Base-by-base conservation (phyloP, 1,140 invertebrate genomes). In the Portunus trituberculatus region DNA sequence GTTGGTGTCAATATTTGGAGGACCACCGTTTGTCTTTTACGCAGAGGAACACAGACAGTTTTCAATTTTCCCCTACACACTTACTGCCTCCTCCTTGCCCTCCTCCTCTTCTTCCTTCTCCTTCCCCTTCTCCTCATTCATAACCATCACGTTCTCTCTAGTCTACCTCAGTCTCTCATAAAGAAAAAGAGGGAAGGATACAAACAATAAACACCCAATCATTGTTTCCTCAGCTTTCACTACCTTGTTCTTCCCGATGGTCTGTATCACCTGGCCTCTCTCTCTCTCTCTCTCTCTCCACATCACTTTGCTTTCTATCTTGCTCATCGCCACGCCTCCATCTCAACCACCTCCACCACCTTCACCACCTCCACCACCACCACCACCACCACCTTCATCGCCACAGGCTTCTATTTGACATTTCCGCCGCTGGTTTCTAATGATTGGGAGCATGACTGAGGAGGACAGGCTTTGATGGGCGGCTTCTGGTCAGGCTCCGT, bases 1-100 rank as follows among this genome's bases (percentile, higher is more conserved):
- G 82, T 39, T 93, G 92, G 84, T 93, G 92, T 93, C 92, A 93
- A 93, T 93, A 93, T 93, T 93, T 93, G 92, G 83, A 93, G 48
- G 76, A 32, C 83, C 92, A 93, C 92, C 45, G 92, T 93, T 87
- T 93, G 92, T 93, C 92, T 93, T 93, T 93, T 31, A 93, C 92
- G 92, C 83, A 48, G 92, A 87, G 28, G 92, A 84, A 82, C 92
- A 86, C 46, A 82, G 82, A 46, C 82, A 52, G 82, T n/a, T 76
- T 59, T 59, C 10, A 25, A 39, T 39, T 88, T 20, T 88, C 87
- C 46, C 84, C 39, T 31, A 59, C 39, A 45, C 32, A 45, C 87
- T 45, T 52, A 52, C 25, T 91, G 89, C 4, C 89, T 52, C 48
- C 4, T 91, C 89, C 89, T 45, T 25, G 25, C 14, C 48, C 89